Evolutionary conservation across 2,113 vertebrate species (phyloP).

Genomic region (Heterotilapia buettikoferi): DNA sequence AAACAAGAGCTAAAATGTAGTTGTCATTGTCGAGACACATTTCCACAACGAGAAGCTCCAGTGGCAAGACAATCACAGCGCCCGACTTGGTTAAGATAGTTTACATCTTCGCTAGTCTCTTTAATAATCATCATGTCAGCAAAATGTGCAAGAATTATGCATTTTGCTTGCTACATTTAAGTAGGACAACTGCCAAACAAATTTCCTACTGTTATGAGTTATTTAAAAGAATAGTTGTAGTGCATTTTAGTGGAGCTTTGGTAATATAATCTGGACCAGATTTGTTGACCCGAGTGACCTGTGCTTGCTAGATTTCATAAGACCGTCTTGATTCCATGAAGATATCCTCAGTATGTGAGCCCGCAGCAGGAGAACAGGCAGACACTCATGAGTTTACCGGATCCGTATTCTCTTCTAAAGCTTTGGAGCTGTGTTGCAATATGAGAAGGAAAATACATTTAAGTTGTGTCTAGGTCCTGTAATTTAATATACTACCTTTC

Average conservation of each 20-base stretch:
- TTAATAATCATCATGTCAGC: constrained; percentile 37
- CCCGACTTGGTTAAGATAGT: constrained; percentile 48
- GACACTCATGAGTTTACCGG: background rate
- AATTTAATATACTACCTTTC: background rate
- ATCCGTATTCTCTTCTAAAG: background rate
- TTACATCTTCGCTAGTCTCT: constrained; percentile 13
- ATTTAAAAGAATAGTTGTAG: background rate
- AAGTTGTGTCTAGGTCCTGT: background rate
- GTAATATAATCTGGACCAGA: background rate
- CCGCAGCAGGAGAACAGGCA: background rate
- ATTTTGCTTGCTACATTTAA: constrained; percentile 23
- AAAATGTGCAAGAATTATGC: constrained; percentile 27
- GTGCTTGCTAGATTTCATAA: background rate
- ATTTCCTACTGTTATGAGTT: background rate
- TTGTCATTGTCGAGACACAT: constrained; percentile 59
- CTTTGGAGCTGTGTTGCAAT: background rate
- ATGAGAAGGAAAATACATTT: background rate
- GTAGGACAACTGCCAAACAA: constrained; percentile 9
- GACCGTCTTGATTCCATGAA: background rate
- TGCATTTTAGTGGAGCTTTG: background rate
- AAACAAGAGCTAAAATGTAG: constrained; percentile 64
- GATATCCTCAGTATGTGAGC: background rate
- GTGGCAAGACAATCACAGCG: constrained; percentile 29
- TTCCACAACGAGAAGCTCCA: constrained; percentile 42
- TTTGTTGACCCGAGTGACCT: background rate